A percentile compares a stretch with the other conserved stretches of the same genome.
Evolutionary conservation across 2,113 vertebrate species (phyloP).

Genomic region (Cariama cristata): DNA sequence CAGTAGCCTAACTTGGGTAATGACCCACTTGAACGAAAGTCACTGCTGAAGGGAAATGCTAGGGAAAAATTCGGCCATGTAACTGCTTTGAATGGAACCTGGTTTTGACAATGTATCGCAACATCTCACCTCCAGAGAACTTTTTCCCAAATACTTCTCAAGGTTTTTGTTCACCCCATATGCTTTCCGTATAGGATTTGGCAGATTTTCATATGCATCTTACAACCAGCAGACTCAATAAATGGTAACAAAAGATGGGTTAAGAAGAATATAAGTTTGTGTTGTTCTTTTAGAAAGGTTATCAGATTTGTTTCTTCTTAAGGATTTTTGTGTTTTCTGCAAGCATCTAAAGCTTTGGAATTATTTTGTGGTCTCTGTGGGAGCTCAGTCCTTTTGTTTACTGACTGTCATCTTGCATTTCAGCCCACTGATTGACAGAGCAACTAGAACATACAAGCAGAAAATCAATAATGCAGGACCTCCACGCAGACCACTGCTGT

Average conservation of each 20-base stretch:
- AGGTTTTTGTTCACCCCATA: not conserved
- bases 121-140: not conserved
- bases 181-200: not conserved
- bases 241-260: not conserved
- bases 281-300: not conserved
- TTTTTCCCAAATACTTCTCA: not conserved
- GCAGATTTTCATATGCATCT: not conserved
- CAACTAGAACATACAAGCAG: constrained; percentile 83
- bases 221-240: not conserved
- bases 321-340: constrained; percentile 30
- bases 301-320: not conserved
- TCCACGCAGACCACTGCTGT: constrained; percentile 80
- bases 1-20: not conserved
- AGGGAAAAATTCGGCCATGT: not conserved
- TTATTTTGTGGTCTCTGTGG: constrained; percentile 71
- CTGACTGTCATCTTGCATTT: constrained; percentile 90
- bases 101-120: not conserved
- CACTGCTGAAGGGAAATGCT: not conserved
- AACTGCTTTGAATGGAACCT: not conserved
- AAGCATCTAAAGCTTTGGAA: not conserved
- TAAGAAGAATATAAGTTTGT: not conserved
- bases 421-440: constrained; percentile 88
- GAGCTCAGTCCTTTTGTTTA: constrained; percentile 79
- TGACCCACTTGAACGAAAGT: not conserved
- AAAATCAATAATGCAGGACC: constrained; percentile 90